Percentiles rank a stretch among this genome's conserved stretches.
These are phyloP conservation scores for Thumatha senex DNA, from an alignment of 2,888 invertebrate species.

Conservation along the genomic window DNA sequence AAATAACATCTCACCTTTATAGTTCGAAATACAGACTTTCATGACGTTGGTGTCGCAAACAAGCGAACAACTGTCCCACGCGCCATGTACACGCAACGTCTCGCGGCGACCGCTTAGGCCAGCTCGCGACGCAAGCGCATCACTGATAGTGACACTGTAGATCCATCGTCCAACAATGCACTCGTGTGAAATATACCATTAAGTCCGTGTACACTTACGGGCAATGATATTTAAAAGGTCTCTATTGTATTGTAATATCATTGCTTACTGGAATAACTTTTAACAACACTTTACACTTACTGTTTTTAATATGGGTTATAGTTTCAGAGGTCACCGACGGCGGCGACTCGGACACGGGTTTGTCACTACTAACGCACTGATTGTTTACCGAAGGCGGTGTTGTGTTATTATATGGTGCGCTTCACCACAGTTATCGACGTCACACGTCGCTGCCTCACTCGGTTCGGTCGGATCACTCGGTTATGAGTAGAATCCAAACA, in stretches of 20 bases:
- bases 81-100: neutral
- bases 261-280: too few species aligned
- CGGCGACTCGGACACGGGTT: neutral
- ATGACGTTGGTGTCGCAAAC: too few species aligned
- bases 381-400: neutral
- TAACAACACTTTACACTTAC: neutral
- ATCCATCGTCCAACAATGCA: neutral
- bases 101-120: neutral
- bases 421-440: conserved; percentile 1
- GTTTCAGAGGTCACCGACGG: too few species aligned
- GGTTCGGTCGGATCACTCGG: neutral
- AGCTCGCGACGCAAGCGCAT: too few species aligned
- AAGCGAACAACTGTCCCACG: neutral
- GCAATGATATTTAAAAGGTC: too few species aligned
- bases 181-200: neutral
- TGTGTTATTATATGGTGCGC: neutral
- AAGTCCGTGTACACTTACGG: neutral
- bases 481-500: conserved; percentile 3
- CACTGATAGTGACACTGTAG: neutral
- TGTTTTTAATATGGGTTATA: too few species aligned
- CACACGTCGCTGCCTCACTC: too few species aligned
- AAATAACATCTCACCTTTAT: too few species aligned
- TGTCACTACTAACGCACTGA: neutral
- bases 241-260: too few species aligned
- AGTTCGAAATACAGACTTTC: too few species aligned